These are phyloP conservation scores for Halichoeres trimaculatus DNA, from an alignment of 2,113 vertebrate genomes.

Conservation along the genomic window DNA sequence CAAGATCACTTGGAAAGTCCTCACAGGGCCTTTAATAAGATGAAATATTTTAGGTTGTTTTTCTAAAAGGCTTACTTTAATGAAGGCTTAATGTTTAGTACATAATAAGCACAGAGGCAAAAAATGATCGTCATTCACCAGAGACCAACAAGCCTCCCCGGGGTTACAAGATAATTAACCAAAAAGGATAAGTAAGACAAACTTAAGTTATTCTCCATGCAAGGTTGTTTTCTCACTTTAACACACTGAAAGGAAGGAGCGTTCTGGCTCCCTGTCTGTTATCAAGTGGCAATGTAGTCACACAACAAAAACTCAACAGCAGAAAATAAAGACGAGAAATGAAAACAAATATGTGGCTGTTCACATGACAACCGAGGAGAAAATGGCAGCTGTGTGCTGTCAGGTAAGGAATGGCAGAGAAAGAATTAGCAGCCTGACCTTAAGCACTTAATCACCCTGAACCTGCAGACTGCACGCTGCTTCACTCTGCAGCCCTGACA, in stretches of 20 bases:
- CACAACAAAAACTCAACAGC: background rate
- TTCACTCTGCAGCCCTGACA: constrained; percentile 54
- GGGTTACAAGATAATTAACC: background rate
- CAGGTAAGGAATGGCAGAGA: constrained; percentile 66
- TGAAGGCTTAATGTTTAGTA: constrained; percentile 10
- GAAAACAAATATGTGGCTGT: constrained; percentile 65
- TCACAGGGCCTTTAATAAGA: no score
- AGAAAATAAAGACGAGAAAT: constrained; percentile 30
- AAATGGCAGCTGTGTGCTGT: constrained; percentile 66
- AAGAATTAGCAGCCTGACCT: constrained; percentile 81
- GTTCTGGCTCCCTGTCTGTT: background rate
- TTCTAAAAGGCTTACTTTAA: no score
- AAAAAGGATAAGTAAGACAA: background rate
- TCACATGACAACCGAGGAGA: constrained; percentile 65
- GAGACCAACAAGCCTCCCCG: background rate
- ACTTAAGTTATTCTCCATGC: background rate
- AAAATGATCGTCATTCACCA: constrained; percentile 8
- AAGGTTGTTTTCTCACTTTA: background rate
- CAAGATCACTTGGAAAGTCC: no score
- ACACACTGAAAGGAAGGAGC: background rate
- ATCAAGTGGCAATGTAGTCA: background rate
- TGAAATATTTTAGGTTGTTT: no score
- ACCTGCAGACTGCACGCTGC: constrained; percentile 69
- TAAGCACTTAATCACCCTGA: constrained; percentile 80
- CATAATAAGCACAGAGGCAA: constrained; percentile 1